Base-by-base conservation (phyloP, 1,140 invertebrate species). In the Zaprionus nigranus region DNA sequence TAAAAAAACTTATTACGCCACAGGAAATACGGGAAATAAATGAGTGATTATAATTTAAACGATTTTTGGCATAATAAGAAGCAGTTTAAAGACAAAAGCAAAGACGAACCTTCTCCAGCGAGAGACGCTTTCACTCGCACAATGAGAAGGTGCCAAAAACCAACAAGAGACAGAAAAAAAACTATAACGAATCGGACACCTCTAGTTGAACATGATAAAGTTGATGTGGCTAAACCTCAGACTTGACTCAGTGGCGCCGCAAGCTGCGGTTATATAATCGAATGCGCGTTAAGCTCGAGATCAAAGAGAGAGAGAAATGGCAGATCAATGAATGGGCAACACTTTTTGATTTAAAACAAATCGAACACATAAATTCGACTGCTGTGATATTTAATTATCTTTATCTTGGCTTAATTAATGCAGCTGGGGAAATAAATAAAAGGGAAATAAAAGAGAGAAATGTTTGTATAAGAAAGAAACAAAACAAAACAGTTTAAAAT, bases 31-130 rank as follows among this genome's bases (percentile, higher is more conserved):
- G 46, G 9, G 9, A 34, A 57, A 17, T 74, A 54, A 53, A 65
- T 20, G 51, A 57, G 51, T 57, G 65, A 82, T 82, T 82, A 81
- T 84, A 76, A 84, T 87, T 87, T 80, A 80, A 87, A 86, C 65
- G 80, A 78, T 79, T 87, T 83, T 87, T 80, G 82, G 79, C 83
- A 79, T 86, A 86, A 82, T 73, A 80, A 36, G 28, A 62, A 24
- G 46, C 58, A 69, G 64, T 61, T 62, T 71, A 77, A 86, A 75
- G 9, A 86, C 80, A 77, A 71, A 83, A 64, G 49, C 62, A 76
- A 70, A 46, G 26, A 34, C 30, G 3, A 34, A 34, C 9, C 30
- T 34, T 11, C 46, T 20, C 40, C n/a, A 17, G 6, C n/a, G 9
- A 46, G 28, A 22, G 65, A 62, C 66, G 59, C 82, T 85, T 85